Evolutionary conservation across 1,140 invertebrate species (phyloP), one percentile per base, ranked within the genome.

Genomic region (Planococcus citri): DNA sequence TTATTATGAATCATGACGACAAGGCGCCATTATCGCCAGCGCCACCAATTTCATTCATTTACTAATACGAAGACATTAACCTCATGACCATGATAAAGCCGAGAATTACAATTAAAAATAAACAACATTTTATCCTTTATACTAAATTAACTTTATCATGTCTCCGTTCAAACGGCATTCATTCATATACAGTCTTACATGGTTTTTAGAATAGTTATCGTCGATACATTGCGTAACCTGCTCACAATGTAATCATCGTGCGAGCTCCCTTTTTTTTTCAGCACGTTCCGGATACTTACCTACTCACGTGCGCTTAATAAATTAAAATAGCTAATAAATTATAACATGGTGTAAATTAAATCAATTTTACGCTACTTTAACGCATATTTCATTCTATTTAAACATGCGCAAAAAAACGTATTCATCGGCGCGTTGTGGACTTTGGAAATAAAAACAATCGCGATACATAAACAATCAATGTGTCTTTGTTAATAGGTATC

Each of bases 301-400:
- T 9, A 51, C 4, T 51, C 2, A 20, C 17, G 41, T 51, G 3
- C 17, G n/a, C n/a, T 51, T 51, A 51, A 51, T 51, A 51, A 51
- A 51, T 51, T 51, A 51, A 51, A 51, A 51, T 51, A 51, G 17
- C 41, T 51, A 51, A 51, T 51, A 51, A 51, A 51, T 51, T 20
- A 20, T 6, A 3, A 20, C 41, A 51, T 12, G 4, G 29, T 33
- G 17, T 51, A 51, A 17, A 20, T 20, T 51, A 51, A 51, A 51
- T 51, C 6, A 51, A 51, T 51, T 51, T 51, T 51, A 51, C 41
- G 41, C 41, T 51, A 51, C 10, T 51, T 14, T 51, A 14, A 51
- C 41, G 41, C 41, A 51, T 51, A 51, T 17, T 51, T 51, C 14
- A 14, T 37, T 37, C 33, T 37, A 37, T 37, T 8, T 37, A 37